phyloP scores from a whole-genome alignment of 2,113 vertebrate species.

The Tenebrosternarchus preto region DNA sequence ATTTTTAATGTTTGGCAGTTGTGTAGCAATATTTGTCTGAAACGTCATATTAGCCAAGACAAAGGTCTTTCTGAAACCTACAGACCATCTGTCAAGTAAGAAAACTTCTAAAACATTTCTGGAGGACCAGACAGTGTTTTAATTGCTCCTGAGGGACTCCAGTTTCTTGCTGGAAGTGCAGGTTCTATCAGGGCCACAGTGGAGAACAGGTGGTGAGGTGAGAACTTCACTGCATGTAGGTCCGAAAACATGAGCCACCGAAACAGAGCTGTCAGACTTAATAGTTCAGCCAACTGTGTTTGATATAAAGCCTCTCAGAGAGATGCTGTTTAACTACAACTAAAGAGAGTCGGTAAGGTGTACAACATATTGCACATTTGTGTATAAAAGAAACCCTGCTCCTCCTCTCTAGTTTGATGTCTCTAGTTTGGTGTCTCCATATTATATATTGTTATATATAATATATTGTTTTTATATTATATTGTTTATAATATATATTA shows the following conservation, averaged over 20 bases:
- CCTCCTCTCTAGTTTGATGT: not conserved
- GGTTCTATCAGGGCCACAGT: slow-evolving; percentile 24
- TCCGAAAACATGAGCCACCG: not conserved
- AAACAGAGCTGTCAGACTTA: not conserved
- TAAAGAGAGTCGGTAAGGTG: not conserved
- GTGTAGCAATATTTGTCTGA: not conserved
- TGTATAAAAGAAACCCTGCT: not conserved
- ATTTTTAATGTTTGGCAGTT: slow-evolving; percentile 23
- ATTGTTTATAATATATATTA: too few species aligned
- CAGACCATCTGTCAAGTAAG: slow-evolving; percentile 42
- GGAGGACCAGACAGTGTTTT: slow-evolving; percentile 37
- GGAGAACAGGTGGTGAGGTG: slow-evolving; percentile 38
- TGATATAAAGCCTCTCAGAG: not conserved
- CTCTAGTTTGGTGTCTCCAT: not conserved
- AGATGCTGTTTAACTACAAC: not conserved
- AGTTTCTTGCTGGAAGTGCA: slow-evolving; percentile 19
- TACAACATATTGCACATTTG: not conserved
- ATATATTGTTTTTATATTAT: too few species aligned
- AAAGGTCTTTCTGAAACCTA: slow-evolving; percentile 31
- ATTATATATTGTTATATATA: too few species aligned
- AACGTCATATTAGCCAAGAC: slow-evolving; percentile 27
- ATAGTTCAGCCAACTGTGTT: not conserved
- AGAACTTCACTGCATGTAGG: not conserved
- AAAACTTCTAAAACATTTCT: slow-evolving; percentile 31
- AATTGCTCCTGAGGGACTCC: slow-evolving; percentile 52